phyloP scores from a whole-genome alignment of 2,113 vertebrate genomes.

The Poecilia latipinna region DNA sequence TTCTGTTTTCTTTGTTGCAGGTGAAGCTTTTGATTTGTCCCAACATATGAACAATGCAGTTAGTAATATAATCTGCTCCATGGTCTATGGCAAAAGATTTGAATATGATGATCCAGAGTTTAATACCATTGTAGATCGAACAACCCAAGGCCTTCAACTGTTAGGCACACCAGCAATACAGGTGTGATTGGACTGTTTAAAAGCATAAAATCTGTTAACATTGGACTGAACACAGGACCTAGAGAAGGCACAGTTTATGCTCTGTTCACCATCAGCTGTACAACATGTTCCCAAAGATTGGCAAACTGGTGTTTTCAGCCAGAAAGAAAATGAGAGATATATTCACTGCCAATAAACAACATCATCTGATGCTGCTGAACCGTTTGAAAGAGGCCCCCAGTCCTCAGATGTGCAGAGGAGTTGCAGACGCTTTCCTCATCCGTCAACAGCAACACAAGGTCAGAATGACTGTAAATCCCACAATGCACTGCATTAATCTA shows the following conservation, averaged over 20 bases:
- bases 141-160: neutral
- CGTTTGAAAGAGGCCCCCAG: slow-evolving; percentile 46
- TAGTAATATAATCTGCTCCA: slow-evolving; percentile 58
- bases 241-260: neutral
- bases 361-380: slow-evolving; percentile 4
- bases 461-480: too few species aligned
- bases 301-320: neutral
- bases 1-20: slow-evolving; percentile 1
- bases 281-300: slow-evolving; percentile 38
- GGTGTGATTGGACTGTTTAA: slow-evolving; percentile 14
- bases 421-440: slow-evolving; percentile 54
- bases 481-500: too few species aligned
- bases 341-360: rapidly evolving
- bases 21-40: neutral
- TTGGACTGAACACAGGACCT: neutral
- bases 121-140: slow-evolving; percentile 7
- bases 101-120: slow-evolving; percentile 54
- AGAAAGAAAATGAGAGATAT: rapidly evolving
- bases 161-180: neutral
- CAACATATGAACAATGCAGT: neutral
- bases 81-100: slow-evolving; percentile 64
- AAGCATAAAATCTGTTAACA: too few species aligned
- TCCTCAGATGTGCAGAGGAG: slow-evolving; percentile 52
- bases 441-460: slow-evolving; percentile 41
- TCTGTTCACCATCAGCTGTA: slow-evolving; percentile 34